Percentiles rank a stretch among this genome's conserved stretches.
These are phyloP conservation scores for Pheosia tremula DNA, from an alignment of 2,888 invertebrate genomes.

Conservation along the genomic window DNA sequence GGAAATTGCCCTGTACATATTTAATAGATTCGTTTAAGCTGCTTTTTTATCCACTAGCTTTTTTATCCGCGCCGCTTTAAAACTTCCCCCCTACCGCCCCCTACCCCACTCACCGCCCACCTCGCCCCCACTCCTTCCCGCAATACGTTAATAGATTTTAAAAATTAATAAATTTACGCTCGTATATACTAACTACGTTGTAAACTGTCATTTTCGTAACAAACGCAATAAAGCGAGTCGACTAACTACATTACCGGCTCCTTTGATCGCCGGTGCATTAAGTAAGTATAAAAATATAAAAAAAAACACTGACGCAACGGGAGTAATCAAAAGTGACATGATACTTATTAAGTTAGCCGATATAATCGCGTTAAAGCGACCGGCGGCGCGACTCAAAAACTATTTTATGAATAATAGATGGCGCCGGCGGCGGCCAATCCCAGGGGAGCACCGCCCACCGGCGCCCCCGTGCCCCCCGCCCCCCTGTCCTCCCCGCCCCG, in stretches of 20 bases:
- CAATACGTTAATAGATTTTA: conserved; percentile 78
- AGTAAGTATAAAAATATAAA: conserved; percentile 12
- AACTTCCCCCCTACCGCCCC: conserved; percentile 41
- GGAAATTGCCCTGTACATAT: conserved; percentile 77
- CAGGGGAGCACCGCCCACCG: conserved; percentile 75
- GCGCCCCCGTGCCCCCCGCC: conserved; percentile 43
- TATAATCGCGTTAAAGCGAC: conserved; percentile 77
- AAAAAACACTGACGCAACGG: conserved; percentile 39
- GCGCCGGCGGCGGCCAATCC: conserved; percentile 80
- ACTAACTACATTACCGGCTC: conserved; percentile 58
- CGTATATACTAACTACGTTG: conserved; percentile 55
- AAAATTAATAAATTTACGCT: conserved; percentile 76
- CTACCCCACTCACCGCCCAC: conserved; percentile 35
- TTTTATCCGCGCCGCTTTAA: conserved; percentile 60
- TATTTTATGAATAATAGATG: conserved; percentile 85
- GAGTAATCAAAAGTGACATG: conserved; percentile 83
- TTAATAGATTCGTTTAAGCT: conserved; percentile 79
- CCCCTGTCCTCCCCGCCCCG: conserved; percentile 38
- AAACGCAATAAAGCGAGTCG: conserved; percentile 60
- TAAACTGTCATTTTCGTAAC: conserved; percentile 64
- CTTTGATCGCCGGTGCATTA: conserved; percentile 69
- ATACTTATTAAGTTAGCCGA: conserved; percentile 79
- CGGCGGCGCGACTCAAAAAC: conserved; percentile 83
- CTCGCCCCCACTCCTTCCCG: conserved; percentile 37
- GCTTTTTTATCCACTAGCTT: conserved; percentile 72